These are phyloP conservation scores for Timandra comae DNA, from an alignment of 2,888 invertebrate species.

Conservation along the genomic window DNA sequence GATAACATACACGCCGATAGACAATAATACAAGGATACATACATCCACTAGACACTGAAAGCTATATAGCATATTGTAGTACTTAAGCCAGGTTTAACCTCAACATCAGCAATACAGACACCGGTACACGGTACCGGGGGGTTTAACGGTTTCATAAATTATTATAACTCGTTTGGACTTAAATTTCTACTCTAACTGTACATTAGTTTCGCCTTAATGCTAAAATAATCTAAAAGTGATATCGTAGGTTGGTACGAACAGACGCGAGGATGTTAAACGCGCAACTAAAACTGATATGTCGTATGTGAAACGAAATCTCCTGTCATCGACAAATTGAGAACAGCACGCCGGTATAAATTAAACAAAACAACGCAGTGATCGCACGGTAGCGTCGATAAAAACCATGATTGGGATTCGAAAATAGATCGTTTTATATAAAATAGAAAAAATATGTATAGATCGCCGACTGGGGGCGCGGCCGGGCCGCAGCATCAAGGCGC, in stretches of 20 bases:
- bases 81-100: constrained; percentile 62
- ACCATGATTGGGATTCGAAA: constrained; percentile 56
- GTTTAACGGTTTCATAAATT: constrained; percentile 66
- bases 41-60: constrained; percentile 67
- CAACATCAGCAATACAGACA: constrained; percentile 50
- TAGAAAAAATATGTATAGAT: constrained; percentile 50
- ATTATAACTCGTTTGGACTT: constrained; percentile 73
- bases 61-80: constrained; percentile 57
- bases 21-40: constrained; percentile 47
- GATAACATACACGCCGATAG: constrained; percentile 37
- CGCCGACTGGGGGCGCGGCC: constrained; percentile 48
- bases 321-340: constrained; percentile 52
- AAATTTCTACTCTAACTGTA: constrained; percentile 78
- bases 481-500: constrained; percentile 68
- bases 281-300: constrained; percentile 67
- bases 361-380: constrained; percentile 53
- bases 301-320: constrained; percentile 48
- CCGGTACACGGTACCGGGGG: constrained; percentile 67
- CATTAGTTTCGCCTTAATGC: constrained; percentile 78
- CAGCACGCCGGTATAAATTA: constrained; percentile 53
- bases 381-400: constrained; percentile 54
- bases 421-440: constrained; percentile 46
- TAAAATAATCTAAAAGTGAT: constrained; percentile 77
- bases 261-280: constrained; percentile 56
- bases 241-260: constrained; percentile 62